Percentiles rank a stretch among this genome's conserved stretches.
Conservation (phyloP, 1,140 invertebrate species). For the Chrysopa pallens region DNA sequence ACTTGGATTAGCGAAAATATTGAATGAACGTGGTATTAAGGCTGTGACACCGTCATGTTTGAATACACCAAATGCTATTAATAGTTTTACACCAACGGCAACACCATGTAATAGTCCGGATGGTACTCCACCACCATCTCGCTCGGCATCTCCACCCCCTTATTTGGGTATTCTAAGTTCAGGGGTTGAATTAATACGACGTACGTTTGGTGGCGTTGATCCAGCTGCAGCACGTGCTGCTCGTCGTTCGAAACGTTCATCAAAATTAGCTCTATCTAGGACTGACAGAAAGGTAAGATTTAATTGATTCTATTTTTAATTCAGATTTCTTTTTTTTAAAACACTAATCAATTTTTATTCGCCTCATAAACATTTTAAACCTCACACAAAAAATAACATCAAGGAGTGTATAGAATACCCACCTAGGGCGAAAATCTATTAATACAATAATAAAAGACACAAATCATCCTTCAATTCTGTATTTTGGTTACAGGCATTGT, state of each 20-base stretch:
- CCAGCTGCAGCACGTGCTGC: neutral
- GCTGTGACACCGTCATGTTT: slow-evolving; percentile 46
- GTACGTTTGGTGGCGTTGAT: slow-evolving; percentile 36
- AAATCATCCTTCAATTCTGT: too few species aligned
- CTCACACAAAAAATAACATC: too few species aligned
- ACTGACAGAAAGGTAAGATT: slow-evolving; percentile 12
- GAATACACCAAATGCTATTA: slow-evolving; percentile 41
- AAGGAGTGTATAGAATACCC: too few species aligned
- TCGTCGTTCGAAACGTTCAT: neutral
- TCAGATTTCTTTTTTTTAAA: too few species aligned
- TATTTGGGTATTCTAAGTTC: slow-evolving; percentile 40
- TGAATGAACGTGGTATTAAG: slow-evolving; percentile 61
- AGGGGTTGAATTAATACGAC: slow-evolving; percentile 55
- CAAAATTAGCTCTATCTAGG: slow-evolving; percentile 6
- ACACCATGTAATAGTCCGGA: slow-evolving; percentile 69
- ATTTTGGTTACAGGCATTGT: slow-evolving; percentile 26
- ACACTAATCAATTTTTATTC: too few species aligned
- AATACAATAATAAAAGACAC: too few species aligned
- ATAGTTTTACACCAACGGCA: slow-evolving; percentile 54
- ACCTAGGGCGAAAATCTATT: too few species aligned
- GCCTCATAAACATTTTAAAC: too few species aligned
- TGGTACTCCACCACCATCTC: slow-evolving; percentile 32
- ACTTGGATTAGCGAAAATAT: slow-evolving; percentile 55
- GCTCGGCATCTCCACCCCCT: slow-evolving; percentile 33
- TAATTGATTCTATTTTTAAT: too few species aligned